Evolutionary conservation across 2,113 vertebrate genomes (phyloP), one percentile per base, ranked within the genome.

Genomic region (Platysternon megacephalum): DNA sequence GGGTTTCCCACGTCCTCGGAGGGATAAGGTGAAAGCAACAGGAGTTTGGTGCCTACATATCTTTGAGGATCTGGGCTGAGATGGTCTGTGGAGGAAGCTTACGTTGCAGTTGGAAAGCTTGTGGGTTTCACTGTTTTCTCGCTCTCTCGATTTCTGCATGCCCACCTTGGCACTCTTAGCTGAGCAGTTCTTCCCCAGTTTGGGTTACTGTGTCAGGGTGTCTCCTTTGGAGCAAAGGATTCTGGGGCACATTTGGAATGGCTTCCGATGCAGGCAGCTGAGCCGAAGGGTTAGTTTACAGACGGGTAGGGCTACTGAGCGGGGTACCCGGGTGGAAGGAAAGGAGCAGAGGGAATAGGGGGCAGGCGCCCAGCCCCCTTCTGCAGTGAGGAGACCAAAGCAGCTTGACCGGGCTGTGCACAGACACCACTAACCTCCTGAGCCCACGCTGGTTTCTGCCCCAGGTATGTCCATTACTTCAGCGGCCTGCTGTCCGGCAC

Each of bases 401-500:
- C 22, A 52, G 39, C 9, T 5, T 48, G 65, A 5, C 32, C 24
- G 39, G 48, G 74, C n/a, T 24, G 14, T 39, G 11, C 56, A n/a
- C 61, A 28, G 28, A 46, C n/a, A 21, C n/a, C 28, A 4, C 16
- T 79, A 55, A 61, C 21, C 56, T 12, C 68, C 55, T 28, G 42
- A 42, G 2, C 82, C 17, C 85, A 7, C 90, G 17, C 55, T 83
- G 87, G 21, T 93, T 13, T 3, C 1, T 28, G 1, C 17, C 79
- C 42, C 95, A 99, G 99, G 96, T 99, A 99, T 55, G 99, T 99
- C 94, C 98, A 99, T 97, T 99, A 99, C 97, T 99, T 99, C 98
- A 99, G 99, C 0, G 99, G 99, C 52, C 98, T 99, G 90, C 99
- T 99, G 17, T 99, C 99, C 0, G 99, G 99, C 84, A 98, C 98